Evolutionary conservation across 2,797 vertebrate species (phyloP), one percentile per base, ranked within the genome.

Genomic region (Rhinoraja longicauda): DNA sequence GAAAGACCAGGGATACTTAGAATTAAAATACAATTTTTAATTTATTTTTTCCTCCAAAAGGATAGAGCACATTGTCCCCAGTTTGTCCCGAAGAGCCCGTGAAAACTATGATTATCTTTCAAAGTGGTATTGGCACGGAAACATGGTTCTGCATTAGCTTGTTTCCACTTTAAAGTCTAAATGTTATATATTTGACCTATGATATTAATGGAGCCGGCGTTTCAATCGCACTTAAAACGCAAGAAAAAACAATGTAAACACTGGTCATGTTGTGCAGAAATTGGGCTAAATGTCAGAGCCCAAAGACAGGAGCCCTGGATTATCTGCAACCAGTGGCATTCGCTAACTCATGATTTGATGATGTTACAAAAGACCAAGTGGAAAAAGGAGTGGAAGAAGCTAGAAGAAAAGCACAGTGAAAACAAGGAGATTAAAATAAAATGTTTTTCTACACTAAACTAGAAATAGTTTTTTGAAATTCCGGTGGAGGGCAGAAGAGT

Each of bases 401-500:
- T 67, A 19, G 17, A 64, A 21, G 59, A 19, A 36, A 36, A 26
- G 19, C 1, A 86, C 9, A 4, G 59, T 15, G 12, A n/a, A 4
- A 64, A 59, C 13, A 26, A 57, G 86, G 36, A 29, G 15, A 24
- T 62, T 9, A 79, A 64, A 26, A 93, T 9, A 26, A 45, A 24
- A 67, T 24, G 62, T 32, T 24, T 12, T 93, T 90, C 53, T 0
- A 32, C 59, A 67, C 93, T 82, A 90, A 45, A 62, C 93, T 82
- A 90, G 53, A 72, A 94, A 94, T 93, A 95, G 95, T 95, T 93
- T 94, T 94, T 93, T 57, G 95, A 64, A 94, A 95, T 96, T 97
- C 96, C 96, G 95, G 95, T 95, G 96, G 96, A 96, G 96, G 94
- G 96, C 96, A 97, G 97, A 95, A 97, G 97, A 97, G 96, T 91